These are phyloP conservation scores for Channa maculata DNA, from an alignment of 2,113 vertebrate species.

Conservation along the genomic window DNA sequence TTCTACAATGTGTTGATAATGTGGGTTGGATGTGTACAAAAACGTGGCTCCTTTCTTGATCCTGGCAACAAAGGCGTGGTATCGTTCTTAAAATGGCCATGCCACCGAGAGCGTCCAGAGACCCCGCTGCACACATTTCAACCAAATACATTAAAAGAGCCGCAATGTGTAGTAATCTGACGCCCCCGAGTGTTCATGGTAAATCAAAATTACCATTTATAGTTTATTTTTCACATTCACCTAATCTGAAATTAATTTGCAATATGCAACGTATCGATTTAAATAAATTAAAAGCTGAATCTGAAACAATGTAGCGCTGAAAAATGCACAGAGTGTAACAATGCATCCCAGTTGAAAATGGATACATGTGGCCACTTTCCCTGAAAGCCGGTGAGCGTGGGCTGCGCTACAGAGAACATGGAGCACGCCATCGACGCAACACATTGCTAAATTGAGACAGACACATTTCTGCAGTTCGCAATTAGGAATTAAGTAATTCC, in stretches of 20 bases:
- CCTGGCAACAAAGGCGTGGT: constrained; percentile 86
- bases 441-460: constrained; percentile 49
- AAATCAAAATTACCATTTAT: background rate
- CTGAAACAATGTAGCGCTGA: background rate
- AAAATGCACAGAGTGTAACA: background rate
- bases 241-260: too few species aligned
- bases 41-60: constrained; percentile 62
- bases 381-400: constrained; percentile 73
- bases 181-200: accelerated
- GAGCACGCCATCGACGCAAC: constrained; percentile 75
- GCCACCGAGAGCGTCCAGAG: constrained; percentile 59
- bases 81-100: constrained; percentile 79
- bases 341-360: constrained; percentile 21
- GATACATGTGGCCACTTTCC: constrained; percentile 79
- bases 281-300: too few species aligned
- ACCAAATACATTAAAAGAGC: background rate
- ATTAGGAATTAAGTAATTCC: constrained; percentile 33
- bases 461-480: constrained; percentile 41
- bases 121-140: constrained; percentile 33
- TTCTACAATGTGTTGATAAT: background rate
- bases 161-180: background rate
- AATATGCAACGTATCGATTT: too few species aligned
- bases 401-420: constrained; percentile 68
- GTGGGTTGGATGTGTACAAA: background rate
- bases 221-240: too few species aligned